Percentiles rank a stretch among this genome's conserved stretches.
Evolutionary conservation across 2,888 invertebrate species (phyloP).

Genomic region (Quadroppia sp.): DNA sequence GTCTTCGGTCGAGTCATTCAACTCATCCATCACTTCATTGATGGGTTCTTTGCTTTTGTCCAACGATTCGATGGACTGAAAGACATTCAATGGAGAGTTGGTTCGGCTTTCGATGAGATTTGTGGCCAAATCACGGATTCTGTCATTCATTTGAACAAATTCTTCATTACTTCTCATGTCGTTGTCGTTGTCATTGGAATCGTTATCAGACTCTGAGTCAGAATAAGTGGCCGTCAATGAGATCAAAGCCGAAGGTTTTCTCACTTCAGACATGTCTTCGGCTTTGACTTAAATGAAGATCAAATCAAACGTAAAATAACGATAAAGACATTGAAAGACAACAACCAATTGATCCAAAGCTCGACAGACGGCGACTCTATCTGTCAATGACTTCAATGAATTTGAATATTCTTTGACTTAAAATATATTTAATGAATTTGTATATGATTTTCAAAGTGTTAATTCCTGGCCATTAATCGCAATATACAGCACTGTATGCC

Average conservation of each 20-base stretch:
- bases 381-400: no score
- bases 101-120: slow-evolving; percentile 18
- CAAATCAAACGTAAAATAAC: background rate
- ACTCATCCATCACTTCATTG: background rate
- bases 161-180: background rate
- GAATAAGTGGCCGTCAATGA: slow-evolving; percentile 84
- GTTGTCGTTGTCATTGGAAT: slow-evolving; percentile 41
- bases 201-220: slow-evolving; percentile 75
- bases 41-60: background rate
- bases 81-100: slow-evolving; percentile 8
- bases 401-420: no score
- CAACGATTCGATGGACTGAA: slow-evolving; percentile 17
- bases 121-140: background rate
- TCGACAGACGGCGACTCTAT: background rate
- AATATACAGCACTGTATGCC: no score
- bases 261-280: slow-evolving; percentile 8
- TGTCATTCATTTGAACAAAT: background rate
- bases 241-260: slow-evolving; percentile 62
- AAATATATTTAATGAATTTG: no score
- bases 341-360: background rate
- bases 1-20: slow-evolving; percentile 1
- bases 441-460: no score
- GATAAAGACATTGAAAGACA: background rate
- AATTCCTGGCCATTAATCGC: no score
- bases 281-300: background rate